Evolutionary conservation across 1,140 invertebrate species (phyloP), one percentile per base, ranked within the genome.

Genomic region (Halesus radiatus): DNA sequence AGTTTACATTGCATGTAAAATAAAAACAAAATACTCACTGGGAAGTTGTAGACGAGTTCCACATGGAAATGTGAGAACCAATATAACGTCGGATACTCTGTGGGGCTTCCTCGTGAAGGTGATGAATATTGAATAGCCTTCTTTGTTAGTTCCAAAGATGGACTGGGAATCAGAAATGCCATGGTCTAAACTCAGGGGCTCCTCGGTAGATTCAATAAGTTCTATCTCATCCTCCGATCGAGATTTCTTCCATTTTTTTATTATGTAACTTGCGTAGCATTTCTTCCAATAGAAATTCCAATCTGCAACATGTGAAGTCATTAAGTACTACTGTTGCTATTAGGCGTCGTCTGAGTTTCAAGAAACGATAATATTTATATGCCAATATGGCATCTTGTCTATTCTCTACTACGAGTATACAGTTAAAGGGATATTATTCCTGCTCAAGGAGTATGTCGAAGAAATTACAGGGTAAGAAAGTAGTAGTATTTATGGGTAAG

Each of bases 41-140:
- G 89, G 88, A 52, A 91, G 84, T 76, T 87, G 87, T 62, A 91
- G 92, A 4, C 83, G 81, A 29, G 84, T 87, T 18, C 90, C 91
- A 85, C 91, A 88, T 15, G 85, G 73, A 70, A 92, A 84, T 52
- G 86, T 88, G 13, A 92, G 82, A 62, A 87, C 85, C 0, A 92
- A 76, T 3, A 85, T 85, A 1, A 90, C 84, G 84, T 92, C 89
- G 2, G 87, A 87, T 1, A 87, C 73, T 13, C 85, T 80, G 66
- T 50, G 84, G 80, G 78, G 84, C 86, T 76, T 84, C 54, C 86
- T 88, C 10, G 86, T 84, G 20, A 91, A 86, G 10, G 85, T 86
- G n/a, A 91, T 68, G 20, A 88, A 77, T 1, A 92, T 5, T 3
- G 86, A 85, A 29, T 86, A 85, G 1, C 89, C 89, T 15, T 89